phyloP scores from a whole-genome alignment of 2,797 vertebrate species.

The Eulemur albifrons region DNA sequence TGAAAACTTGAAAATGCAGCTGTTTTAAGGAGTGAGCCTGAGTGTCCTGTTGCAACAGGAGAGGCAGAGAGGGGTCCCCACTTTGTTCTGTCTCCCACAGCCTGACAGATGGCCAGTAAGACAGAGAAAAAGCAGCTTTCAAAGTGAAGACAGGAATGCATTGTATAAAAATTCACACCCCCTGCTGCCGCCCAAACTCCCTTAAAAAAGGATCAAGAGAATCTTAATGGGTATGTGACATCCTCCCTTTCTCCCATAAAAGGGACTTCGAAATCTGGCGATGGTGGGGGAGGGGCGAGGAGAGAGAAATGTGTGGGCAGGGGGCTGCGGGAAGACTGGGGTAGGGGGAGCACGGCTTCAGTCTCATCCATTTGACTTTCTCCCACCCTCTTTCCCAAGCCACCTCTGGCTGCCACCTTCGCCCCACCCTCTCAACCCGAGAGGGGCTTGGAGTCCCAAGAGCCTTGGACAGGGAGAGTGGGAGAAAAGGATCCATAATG shows the following conservation, averaged over 20 bases:
- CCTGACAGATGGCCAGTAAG: constrained; percentile 75
- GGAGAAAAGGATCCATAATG: not conserved
- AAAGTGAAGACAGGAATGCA: constrained; percentile 79
- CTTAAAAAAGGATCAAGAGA: constrained; percentile 80
- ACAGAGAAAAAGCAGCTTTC: constrained; percentile 63
- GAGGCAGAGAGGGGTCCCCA: not conserved
- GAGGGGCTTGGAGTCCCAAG: not conserved
- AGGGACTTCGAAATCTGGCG: constrained; percentile 67
- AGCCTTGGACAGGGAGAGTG: not conserved
- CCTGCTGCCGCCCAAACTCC: constrained; percentile 80
- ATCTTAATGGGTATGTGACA: constrained; percentile 76
- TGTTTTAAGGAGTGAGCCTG: not conserved
- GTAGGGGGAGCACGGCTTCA: not conserved
- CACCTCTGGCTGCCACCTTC: not conserved
- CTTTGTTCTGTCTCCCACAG: constrained; percentile 47
- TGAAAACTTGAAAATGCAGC: not conserved
- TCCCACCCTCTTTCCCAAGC: not conserved
- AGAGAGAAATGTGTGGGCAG: constrained; percentile 53
- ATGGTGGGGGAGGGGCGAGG: constrained; percentile 53
- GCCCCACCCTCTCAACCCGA: not conserved
- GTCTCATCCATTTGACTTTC: not conserved
- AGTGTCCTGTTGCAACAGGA: not conserved
- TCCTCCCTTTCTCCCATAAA: constrained; percentile 72
- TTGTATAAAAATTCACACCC: constrained; percentile 84
- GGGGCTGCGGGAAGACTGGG: constrained; percentile 8